Evolutionary conservation across 2,797 vertebrate species (phyloP).

Genomic region (Peromyscus aztecus): DNA sequence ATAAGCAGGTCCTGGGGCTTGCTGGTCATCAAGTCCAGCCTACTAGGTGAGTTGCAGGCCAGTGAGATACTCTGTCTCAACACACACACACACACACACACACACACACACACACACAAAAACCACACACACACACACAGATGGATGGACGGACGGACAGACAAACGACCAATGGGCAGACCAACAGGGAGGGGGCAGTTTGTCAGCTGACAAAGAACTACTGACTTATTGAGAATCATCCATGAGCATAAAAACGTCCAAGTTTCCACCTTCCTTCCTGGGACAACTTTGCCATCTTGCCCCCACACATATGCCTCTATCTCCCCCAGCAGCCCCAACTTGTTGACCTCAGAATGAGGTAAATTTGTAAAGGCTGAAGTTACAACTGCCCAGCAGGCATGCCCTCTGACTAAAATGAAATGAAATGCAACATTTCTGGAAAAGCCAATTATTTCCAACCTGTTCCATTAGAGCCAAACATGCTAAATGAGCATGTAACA

Average conservation of each 20-base stretch:
- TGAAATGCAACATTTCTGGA: constrained; percentile 75
- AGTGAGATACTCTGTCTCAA: background rate
- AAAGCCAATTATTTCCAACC: constrained; percentile 83
- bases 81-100: background rate
- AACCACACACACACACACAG: background rate
- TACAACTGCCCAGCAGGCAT: constrained; percentile 47
- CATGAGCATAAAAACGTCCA: background rate
- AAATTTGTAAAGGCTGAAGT: constrained; percentile 55
- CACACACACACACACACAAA: no score
- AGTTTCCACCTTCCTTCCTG: background rate
- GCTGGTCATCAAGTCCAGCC: background rate
- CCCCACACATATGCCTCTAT: background rate
- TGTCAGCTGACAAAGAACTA: constrained; percentile 18
- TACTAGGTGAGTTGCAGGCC: background rate
- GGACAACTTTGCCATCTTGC: background rate
- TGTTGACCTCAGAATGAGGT: constrained; percentile 59
- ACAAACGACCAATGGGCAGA: no score
- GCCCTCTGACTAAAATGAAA: constrained; percentile 77
- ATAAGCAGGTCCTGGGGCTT: background rate
- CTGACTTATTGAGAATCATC: background rate
- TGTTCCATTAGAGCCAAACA: constrained; percentile 77
- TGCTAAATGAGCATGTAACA: constrained; percentile 78
- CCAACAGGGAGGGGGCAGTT: no score
- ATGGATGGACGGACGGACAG: no score
- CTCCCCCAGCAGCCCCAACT: background rate